Base-by-base conservation (phyloP, 2,797 vertebrate species). In the Aratinga solstitialis region DNA sequence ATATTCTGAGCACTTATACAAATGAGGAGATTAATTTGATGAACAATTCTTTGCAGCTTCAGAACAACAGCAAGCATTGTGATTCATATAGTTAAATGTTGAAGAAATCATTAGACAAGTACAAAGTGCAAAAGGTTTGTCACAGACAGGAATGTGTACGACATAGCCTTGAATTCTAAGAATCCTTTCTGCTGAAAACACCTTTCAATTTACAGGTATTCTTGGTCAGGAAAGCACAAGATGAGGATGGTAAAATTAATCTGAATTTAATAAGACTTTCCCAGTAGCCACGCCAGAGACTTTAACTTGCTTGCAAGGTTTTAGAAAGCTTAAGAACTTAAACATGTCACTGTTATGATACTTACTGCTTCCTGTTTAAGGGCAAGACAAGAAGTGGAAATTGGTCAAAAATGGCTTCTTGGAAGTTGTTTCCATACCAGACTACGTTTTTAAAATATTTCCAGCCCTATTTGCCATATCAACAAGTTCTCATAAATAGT, bases 331-430 rank as follows among this genome's bases (percentile, higher is more conserved):
- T 71, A 89, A 86, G 68, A 90, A 74, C 38, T 94, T 85, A 94
- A 91, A 84, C 90, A 73, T 61, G 63, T 50, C 38, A 43, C 59
- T 96, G 74, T 95, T 95, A 89, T 71, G 80, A 74, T 92, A 94
- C 74, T 96, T 90, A 84, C 88, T 47, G 86, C 68, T 97, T 97
- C 95, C 95, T 95, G 88, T 95, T 96, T 94, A 84, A 95, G 66
- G 11, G 38, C 75, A 75, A 93, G 89, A 91, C 89, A 96, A 96
- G 96, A 96, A 95, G 91, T 92, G 95, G 95, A 96, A 96, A 96
- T 97, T 84, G 38, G 79, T 91, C 89, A 95, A 96, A 97, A 97
- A 97, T 94, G 96, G 88, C 79, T 91, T 94, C 90, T 94, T 93
- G 93, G 76, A 96, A 96, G 91, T 88, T 76, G 75, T 94, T 97